phyloP scores from a whole-genome alignment of 2,797 vertebrate species.

The Protosalanx chinensis region DNA sequence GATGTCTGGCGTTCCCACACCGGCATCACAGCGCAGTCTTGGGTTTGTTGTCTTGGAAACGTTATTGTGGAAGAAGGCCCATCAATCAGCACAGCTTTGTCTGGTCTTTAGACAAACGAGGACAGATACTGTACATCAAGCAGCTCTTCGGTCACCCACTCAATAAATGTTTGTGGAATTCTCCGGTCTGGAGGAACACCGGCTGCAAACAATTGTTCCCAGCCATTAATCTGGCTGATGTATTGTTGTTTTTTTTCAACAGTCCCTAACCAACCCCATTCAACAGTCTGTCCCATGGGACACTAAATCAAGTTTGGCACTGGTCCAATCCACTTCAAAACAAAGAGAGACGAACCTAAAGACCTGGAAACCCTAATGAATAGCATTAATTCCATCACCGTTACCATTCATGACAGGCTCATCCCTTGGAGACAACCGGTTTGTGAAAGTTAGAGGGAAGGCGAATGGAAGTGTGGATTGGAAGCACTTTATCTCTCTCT shows the following conservation, averaged over 20 bases:
- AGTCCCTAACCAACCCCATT: not conserved
- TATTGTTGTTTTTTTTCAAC: slow-evolving; percentile 33
- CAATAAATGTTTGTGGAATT: slow-evolving; percentile 33
- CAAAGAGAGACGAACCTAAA: slow-evolving; percentile 17
- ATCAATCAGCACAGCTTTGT: slow-evolving; percentile 52
- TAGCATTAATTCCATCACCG: slow-evolving; percentile 47
- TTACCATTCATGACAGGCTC: slow-evolving; percentile 41
- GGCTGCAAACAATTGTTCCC: slow-evolving; percentile 22
- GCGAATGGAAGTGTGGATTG: not conserved
- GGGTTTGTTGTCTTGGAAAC: slow-evolving; percentile 52
- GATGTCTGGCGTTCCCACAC: slow-evolving; percentile 51
- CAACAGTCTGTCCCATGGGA: slow-evolving; percentile 39
- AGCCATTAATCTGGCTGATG: slow-evolving; percentile 21
- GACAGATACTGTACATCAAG: slow-evolving; percentile 56
- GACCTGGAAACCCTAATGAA: slow-evolving; percentile 37
- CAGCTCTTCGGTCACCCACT: slow-evolving; percentile 13
- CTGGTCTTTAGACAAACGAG: slow-evolving; percentile 38
- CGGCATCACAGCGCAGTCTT: slow-evolving; percentile 48
- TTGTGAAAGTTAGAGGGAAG: slow-evolving; percentile 32
- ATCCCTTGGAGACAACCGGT: slow-evolving; percentile 41
- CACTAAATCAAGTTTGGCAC: slow-evolving; percentile 39
- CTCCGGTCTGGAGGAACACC: slow-evolving; percentile 22
- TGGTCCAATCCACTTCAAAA: slow-evolving; percentile 44
- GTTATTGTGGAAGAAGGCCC: slow-evolving; percentile 46
- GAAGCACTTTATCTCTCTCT: slow-evolving; percentile 8